A percentile compares a stretch with the other conserved stretches of the same genome.
phyloP scores from a whole-genome alignment of 37 sponge, comb jelly and placozoan genomes.

The Theonella swinhoei region DNA sequence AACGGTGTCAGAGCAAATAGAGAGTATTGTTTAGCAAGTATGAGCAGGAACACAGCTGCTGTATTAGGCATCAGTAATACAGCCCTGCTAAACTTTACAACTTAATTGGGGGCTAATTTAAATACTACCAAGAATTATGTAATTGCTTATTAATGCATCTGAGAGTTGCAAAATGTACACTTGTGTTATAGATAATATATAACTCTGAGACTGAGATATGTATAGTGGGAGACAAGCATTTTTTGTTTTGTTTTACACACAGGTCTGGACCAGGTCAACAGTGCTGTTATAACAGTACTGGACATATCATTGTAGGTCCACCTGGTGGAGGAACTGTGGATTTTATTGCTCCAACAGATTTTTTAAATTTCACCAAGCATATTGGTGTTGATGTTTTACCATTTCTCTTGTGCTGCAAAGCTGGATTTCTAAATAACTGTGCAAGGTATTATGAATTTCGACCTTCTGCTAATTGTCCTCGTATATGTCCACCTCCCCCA shows the following conservation, averaged over 20 bases:
- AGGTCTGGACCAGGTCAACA: constrained; percentile 28
- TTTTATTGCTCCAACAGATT: constrained; percentile 5
- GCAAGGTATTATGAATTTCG: constrained; percentile 44
- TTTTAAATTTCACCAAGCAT: constrained; percentile 14
- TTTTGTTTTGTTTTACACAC: not conserved
- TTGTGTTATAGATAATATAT: no score
- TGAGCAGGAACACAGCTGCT: no score
- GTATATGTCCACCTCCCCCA: constrained; percentile 22
- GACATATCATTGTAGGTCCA: constrained; percentile 33
- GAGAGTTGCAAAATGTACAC: no score
- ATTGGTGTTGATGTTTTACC: constrained; percentile 44
- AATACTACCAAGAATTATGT: no score
- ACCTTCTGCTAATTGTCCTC: constrained; percentile 45
- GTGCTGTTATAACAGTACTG: constrained; percentile 57
- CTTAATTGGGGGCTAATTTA: no score
- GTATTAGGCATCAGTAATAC: no score
- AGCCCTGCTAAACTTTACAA: no score
- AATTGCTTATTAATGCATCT: no score
- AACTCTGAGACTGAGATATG: no score
- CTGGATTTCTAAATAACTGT: constrained; percentile 31
- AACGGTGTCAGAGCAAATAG: not conserved
- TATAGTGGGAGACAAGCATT: no score
- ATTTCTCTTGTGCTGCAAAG: constrained; percentile 47
- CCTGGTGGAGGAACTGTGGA: constrained; percentile 59
- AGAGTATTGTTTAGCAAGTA: no score